Evolutionary conservation across 2,888 invertebrate species (phyloP).

Genomic region (Alsophila aescularia): DNA sequence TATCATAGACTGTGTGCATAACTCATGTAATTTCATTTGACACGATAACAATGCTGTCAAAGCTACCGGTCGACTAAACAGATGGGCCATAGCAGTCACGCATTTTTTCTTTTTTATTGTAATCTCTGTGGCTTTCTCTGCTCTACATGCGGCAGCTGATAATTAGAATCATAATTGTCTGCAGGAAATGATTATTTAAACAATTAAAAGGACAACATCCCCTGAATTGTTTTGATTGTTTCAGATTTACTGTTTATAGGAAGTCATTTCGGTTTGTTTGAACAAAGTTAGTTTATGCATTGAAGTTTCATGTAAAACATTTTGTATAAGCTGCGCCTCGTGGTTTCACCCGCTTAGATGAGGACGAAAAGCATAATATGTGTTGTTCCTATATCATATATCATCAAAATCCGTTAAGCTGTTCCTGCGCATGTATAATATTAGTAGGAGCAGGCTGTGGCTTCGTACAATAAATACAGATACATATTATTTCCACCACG

Average conservation of each 20-base stretch:
- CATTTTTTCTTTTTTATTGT: constrained; percentile 11
- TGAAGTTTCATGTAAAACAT: too few species aligned
- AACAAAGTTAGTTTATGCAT: too few species aligned
- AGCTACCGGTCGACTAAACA: constrained; percentile 1
- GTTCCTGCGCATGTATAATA: too few species aligned
- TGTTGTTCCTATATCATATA: too few species aligned
- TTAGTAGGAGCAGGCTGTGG: too few species aligned
- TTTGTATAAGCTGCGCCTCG: too few species aligned
- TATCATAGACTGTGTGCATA: too few species aligned
- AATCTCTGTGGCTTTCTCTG: constrained; percentile 27
- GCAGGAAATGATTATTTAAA: constrained; percentile 60
- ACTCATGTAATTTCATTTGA: not conserved
- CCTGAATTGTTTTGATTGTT: constrained; percentile 33
- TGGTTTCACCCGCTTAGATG: too few species aligned
- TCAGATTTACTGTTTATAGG: constrained; percentile 28
- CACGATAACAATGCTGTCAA: not conserved
- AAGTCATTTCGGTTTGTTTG: not conserved
- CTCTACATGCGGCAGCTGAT: constrained; percentile 38
- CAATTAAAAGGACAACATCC: constrained; percentile 40
- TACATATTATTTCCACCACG: too few species aligned
- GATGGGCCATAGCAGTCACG: constrained; percentile 36
- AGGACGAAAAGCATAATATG: too few species aligned
- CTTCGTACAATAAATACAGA: too few species aligned
- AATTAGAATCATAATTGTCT: constrained; percentile 37
- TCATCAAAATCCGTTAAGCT: too few species aligned